Evolutionary conservation across 2,797 vertebrate species (phyloP).

Genomic region (Helicolenus hilgendorfi): DNA sequence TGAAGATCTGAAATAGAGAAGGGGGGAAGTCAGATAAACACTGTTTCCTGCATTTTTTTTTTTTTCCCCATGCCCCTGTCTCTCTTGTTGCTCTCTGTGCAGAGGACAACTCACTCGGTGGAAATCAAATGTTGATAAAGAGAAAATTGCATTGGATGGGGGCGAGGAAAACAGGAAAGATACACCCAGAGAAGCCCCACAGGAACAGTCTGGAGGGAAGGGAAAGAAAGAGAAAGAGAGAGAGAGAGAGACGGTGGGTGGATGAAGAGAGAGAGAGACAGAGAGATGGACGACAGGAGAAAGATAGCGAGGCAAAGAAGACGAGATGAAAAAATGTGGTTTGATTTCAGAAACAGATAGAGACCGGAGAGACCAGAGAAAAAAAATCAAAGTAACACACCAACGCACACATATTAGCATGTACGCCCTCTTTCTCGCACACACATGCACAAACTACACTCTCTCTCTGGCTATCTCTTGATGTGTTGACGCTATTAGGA

Average conservation of each 20-base stretch:
- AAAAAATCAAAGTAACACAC: constrained; percentile 24
- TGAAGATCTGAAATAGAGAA: constrained; percentile 45
- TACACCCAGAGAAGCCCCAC: constrained; percentile 75
- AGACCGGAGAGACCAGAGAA: constrained; percentile 13
- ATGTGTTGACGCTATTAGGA: constrained; percentile 65
- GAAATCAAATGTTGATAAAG: constrained; percentile 87
- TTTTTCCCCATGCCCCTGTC: neutral
- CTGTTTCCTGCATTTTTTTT: constrained; percentile 6
- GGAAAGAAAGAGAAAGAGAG: neutral
- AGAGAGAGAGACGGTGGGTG: neutral
- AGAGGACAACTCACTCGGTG: constrained; percentile 75
- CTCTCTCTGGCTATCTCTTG: constrained; percentile 24
- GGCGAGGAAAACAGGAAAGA: constrained; percentile 81
- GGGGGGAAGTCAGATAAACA: constrained; percentile 61
- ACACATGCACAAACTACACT: neutral
- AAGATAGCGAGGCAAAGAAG: neutral
- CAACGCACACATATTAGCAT: constrained; percentile 27
- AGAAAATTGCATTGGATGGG: constrained; percentile 77
- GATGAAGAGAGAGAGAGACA: constrained; percentile 2
- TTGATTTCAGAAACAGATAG: constrained; percentile 34
- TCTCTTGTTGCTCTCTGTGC: constrained; percentile 39
- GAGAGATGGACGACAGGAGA: neutral
- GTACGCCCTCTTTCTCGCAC: neutral
- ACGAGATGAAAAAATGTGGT: constrained; percentile 49
- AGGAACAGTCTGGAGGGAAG: constrained; percentile 39